These are phyloP conservation scores for Myotis findleyi DNA, from an alignment of 2,797 vertebrate genomes.

Conservation along the genomic window DNA sequence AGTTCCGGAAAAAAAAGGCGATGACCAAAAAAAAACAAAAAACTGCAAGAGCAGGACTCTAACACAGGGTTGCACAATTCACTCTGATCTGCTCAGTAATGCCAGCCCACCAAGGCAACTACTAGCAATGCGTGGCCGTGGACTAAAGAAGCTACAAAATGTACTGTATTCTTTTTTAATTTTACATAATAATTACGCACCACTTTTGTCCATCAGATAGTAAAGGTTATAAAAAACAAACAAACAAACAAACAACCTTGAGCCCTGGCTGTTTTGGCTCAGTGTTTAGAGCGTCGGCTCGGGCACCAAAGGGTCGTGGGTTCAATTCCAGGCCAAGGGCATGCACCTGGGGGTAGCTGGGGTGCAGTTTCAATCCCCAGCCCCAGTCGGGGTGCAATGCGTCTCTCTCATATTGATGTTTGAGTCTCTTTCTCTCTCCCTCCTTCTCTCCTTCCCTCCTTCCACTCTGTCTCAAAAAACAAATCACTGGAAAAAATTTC, in stretches of 20 bases:
- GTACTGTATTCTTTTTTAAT: background rate
- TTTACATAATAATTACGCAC: background rate
- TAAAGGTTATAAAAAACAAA: background rate
- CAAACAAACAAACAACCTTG: background rate
- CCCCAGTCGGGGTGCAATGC: no score
- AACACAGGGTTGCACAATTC: background rate
- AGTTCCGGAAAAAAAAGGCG: conserved; percentile 26
- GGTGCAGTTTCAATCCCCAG: no score
- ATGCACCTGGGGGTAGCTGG: no score
- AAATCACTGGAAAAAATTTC: no score
- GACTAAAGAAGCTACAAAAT: background rate
- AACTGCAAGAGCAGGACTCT: background rate
- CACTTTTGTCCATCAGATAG: background rate
- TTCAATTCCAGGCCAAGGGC: no score
- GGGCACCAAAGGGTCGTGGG: background rate
- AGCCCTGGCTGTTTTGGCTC: background rate
- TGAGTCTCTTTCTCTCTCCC: no score
- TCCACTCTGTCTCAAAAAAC: no score
- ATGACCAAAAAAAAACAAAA: background rate
- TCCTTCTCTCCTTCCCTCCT: no score
- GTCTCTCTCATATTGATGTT: no score
- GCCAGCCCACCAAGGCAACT: background rate
- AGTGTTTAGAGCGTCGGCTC: background rate
- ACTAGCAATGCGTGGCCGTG: accelerated
- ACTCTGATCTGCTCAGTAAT: background rate